phyloP scores from a whole-genome alignment of 1,140 invertebrate genomes.

The Drosophila punjabiensis region DNA sequence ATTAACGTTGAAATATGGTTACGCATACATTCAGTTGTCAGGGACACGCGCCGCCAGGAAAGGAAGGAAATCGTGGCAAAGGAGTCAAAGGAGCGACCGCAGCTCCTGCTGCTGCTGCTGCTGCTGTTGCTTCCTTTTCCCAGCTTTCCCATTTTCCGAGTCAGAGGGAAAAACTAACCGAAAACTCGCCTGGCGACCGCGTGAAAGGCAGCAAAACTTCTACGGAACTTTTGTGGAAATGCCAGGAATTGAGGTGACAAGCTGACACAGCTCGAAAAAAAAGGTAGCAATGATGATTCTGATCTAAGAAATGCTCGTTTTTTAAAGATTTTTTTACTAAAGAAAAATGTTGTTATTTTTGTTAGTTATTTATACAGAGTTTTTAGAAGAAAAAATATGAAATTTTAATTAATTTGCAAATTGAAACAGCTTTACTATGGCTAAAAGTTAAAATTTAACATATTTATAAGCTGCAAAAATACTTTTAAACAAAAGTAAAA shows the following conservation, averaged over 20 bases:
- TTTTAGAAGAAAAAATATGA: no score
- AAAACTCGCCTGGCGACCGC: conserved; percentile 35
- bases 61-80: conserved; percentile 16
- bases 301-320: neutral
- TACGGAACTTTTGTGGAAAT: conserved; percentile 21
- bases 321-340: neutral
- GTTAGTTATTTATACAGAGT: no score
- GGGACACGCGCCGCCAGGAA: conserved; percentile 29
- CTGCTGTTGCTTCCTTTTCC: conserved; percentile 20
- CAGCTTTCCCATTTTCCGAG: conserved; percentile 9
- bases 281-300: conserved; percentile 1
- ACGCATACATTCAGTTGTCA: conserved; percentile 50
- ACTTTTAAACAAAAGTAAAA: neutral
- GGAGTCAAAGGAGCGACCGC: conserved; percentile 39
- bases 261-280: conserved; percentile 20
- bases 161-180: conserved; percentile 40
- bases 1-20: conserved; percentile 55
- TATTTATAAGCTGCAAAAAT: no score
- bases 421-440: no score
- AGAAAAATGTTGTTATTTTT: no score
- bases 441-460: no score
- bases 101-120: conserved; percentile 15
- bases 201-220: conserved; percentile 27
- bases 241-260: conserved; percentile 26
- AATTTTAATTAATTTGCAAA: no score